Evolutionary conservation across 2,797 vertebrate genomes (phyloP).

Genomic region (Hafferia zeledoni): DNA sequence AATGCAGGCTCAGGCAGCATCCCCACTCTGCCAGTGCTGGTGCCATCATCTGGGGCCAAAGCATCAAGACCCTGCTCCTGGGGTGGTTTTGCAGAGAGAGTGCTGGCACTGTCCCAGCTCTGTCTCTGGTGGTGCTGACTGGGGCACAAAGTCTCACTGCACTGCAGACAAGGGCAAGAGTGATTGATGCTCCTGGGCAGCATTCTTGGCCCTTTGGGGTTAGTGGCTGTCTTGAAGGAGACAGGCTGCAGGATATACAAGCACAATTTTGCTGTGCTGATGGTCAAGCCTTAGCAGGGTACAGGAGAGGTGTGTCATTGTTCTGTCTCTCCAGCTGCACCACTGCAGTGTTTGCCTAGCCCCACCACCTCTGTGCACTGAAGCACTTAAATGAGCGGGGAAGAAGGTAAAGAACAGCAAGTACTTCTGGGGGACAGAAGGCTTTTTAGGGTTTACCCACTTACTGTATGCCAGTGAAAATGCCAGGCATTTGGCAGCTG

Average conservation of each 20-base stretch:
- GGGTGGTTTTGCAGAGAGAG: background rate
- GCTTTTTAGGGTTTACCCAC: background rate
- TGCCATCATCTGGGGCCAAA: background rate
- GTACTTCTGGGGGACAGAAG: background rate
- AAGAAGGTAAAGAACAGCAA: background rate
- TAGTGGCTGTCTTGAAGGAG: background rate
- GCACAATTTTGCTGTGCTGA: background rate
- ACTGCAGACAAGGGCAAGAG: background rate
- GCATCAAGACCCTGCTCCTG: background rate
- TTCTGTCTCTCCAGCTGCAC: background rate
- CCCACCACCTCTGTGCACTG: background rate
- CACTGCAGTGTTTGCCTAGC: rapidly evolving
- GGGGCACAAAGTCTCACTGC: background rate
- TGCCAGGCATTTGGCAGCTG: background rate
- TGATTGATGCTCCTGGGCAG: rapidly evolving
- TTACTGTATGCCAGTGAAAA: background rate
- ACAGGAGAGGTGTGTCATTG: background rate
- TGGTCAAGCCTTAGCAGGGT: background rate
- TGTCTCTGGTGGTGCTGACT: background rate
- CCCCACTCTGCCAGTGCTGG: background rate
- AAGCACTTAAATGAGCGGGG: background rate
- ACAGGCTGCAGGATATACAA: background rate
- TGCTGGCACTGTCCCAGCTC: background rate
- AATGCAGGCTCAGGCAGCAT: background rate
- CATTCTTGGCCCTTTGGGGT: rapidly evolving